Conservation (phyloP, 2,797 vertebrate species). For the Urophycis tenuis region DNA sequence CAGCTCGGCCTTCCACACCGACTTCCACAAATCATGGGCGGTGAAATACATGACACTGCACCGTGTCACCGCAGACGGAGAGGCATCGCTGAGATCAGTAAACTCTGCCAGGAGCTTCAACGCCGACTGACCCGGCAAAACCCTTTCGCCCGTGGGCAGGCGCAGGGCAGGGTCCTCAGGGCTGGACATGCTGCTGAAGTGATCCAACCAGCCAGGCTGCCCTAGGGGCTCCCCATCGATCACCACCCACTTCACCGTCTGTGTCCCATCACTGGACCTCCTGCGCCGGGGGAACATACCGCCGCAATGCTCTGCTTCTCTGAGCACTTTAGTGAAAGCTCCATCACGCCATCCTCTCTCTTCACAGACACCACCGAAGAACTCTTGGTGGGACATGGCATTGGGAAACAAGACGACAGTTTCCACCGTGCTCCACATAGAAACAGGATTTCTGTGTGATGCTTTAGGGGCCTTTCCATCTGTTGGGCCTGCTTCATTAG, state of each 20-base stretch:
- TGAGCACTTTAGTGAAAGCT: conserved; percentile 64
- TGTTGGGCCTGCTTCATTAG: conserved; percentile 14
- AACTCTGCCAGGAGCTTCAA: conserved; percentile 74
- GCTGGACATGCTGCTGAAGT: conserved; percentile 63
- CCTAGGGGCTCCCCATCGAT: conserved; percentile 72
- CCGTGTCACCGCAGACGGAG: conserved; percentile 66
- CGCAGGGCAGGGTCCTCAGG: conserved; percentile 56
- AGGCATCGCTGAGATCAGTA: conserved; percentile 62
- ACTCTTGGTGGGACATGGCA: conserved; percentile 67
- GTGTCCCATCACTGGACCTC: conserved; percentile 8
- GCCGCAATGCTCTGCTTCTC: conserved; percentile 35
- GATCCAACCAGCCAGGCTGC: conserved; percentile 72
- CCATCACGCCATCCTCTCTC: conserved; percentile 70
- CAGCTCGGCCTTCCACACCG: conserved; percentile 66
- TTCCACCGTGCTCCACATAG: conserved; percentile 56
- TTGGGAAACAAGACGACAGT: conserved; percentile 75
- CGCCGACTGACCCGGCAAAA: conserved; percentile 41
- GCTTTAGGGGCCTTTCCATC: conserved; percentile 16
- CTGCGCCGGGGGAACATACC: conserved; percentile 11
- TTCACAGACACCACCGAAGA: conserved; percentile 67
- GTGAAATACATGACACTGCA: conserved; percentile 72
- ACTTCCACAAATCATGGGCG: conserved; percentile 72
- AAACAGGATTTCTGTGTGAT: conserved; percentile 16
- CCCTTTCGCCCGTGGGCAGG: conserved; percentile 70
- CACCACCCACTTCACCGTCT: conserved; percentile 71